Evolutionary conservation across 2,113 vertebrate species (phyloP).

Genomic region (Desmodus rotundus): DNA sequence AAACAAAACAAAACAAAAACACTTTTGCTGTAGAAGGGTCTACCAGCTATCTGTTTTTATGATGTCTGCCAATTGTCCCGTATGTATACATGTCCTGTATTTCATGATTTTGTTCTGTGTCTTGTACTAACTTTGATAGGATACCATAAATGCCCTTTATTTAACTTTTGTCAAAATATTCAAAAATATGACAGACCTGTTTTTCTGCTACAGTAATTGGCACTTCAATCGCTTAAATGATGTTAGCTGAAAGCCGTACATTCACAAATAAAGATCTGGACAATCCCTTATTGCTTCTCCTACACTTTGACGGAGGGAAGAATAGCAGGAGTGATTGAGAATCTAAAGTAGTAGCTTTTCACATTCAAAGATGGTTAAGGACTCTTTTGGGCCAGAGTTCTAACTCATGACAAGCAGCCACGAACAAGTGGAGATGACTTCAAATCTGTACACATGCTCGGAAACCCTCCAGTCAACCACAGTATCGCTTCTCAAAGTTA

Average conservation of each 20-base stretch:
- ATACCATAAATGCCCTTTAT: background rate
- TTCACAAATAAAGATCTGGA: background rate
- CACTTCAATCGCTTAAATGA: background rate
- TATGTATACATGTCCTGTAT: background rate
- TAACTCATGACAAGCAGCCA: background rate
- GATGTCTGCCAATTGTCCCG: background rate
- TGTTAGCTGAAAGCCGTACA: background rate
- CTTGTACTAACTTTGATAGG: background rate
- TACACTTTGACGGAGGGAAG: background rate
- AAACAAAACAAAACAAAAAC: background rate
- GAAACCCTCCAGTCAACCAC: background rate
- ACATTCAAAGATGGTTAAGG: background rate
- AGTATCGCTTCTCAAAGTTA: background rate
- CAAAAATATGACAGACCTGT: background rate
- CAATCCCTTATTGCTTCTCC: background rate
- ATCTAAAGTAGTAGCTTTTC: slow-evolving; percentile 10
- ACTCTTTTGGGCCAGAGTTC: background rate
- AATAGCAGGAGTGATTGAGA: background rate
- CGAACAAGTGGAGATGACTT: background rate
- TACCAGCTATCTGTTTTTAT: background rate
- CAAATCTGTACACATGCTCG: background rate
- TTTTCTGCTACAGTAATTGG: background rate
- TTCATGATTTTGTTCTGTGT: background rate
- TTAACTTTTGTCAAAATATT: background rate
- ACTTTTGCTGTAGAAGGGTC: background rate